Percentiles rank a stretch among this genome's conserved stretches.
phyloP scores from a whole-genome alignment of 1,140 invertebrate genomes.

The Venturia canescens region DNA sequence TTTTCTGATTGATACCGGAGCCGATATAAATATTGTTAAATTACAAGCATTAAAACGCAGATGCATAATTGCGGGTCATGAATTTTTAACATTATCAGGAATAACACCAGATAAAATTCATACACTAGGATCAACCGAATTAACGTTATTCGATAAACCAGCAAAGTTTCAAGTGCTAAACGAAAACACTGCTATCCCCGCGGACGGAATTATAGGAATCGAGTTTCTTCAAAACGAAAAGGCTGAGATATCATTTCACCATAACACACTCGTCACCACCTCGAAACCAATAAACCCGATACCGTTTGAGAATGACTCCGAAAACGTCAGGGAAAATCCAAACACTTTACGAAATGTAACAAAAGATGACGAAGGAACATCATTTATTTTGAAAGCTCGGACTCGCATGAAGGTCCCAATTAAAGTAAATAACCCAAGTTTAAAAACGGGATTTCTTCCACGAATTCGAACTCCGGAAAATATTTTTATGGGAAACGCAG shows the following conservation, averaged over 20 bases:
- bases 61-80: too few relatives aligned
- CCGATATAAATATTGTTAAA: constrained; percentile 27
- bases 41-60: too few relatives aligned
- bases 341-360: too few relatives aligned
- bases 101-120: too few relatives aligned
- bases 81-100: too few relatives aligned
- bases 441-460: too few relatives aligned
- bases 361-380: too few relatives aligned
- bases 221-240: constrained; percentile 42
- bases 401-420: too few relatives aligned
- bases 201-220: constrained; percentile 37
- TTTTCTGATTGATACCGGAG: constrained; percentile 29
- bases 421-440: too few relatives aligned
- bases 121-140: neutral
- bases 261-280: constrained; percentile 32
- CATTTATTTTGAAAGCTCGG: too few relatives aligned
- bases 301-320: constrained; percentile 1
- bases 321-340: too few relatives aligned
- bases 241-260: constrained; percentile 47
- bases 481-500: constrained; percentile 41
- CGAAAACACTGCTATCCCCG: neutral
- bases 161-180: neutral
- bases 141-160: neutral
- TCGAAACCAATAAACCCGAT: constrained; percentile 22
- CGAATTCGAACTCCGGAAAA: constrained; percentile 22